Evolutionary conservation across 2,888 invertebrate genomes (phyloP).

Genomic region (Callyntrura sp.): DNA sequence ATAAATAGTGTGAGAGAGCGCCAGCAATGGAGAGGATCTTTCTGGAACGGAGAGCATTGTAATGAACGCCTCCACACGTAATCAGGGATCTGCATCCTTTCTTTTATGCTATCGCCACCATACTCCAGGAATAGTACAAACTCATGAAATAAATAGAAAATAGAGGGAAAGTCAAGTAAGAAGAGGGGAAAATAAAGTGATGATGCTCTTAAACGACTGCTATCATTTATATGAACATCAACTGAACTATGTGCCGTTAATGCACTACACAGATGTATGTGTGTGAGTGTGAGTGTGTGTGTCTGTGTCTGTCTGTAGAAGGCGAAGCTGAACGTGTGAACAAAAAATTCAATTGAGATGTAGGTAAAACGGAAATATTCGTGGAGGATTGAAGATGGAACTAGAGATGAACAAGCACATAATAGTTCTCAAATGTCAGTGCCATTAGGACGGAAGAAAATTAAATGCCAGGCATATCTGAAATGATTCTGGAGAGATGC

Average conservation of each 20-base stretch:
- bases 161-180: not conserved
- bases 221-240: slow-evolving; percentile 33
- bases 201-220: slow-evolving; percentile 46
- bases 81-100: slow-evolving; percentile 27
- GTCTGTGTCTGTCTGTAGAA: not conserved
- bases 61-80: slow-evolving; percentile 40
- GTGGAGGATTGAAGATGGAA: slow-evolving; percentile 56
- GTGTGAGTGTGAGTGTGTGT: not conserved
- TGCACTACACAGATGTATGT: not conserved
- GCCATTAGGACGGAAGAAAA: slow-evolving; percentile 81
- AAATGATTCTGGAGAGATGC: slow-evolving; percentile 76
- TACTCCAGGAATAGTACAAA: not conserved
- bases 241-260: slow-evolving; percentile 19
- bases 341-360: slow-evolving; percentile 76
- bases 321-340: not conserved
- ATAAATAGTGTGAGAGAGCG: slow-evolving; percentile 4
- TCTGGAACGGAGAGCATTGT: slow-evolving; percentile 24
- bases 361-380: slow-evolving; percentile 71
- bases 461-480: slow-evolving; percentile 84
- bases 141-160: slow-evolving; percentile 51
- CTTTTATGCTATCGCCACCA: not conserved
- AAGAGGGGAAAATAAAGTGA: slow-evolving; percentile 25
- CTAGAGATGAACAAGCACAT: slow-evolving; percentile 65
- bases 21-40: slow-evolving; percentile 24
- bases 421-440: slow-evolving; percentile 76